phyloP scores from a whole-genome alignment of 2,797 vertebrate genomes.

The Anolis apletophallus region DNA sequence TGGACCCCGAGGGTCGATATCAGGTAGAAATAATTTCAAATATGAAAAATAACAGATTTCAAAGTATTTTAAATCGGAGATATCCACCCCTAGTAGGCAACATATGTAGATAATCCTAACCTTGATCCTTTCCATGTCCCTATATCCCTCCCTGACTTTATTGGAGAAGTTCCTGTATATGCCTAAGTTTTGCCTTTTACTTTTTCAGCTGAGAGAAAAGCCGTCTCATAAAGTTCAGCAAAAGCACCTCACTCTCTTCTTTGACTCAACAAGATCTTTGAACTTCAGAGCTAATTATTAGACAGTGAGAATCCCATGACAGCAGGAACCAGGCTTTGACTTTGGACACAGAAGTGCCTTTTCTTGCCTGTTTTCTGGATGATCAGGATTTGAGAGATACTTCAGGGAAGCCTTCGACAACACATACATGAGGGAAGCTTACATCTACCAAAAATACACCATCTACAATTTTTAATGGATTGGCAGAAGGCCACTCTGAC shows the following conservation, averaged over 20 bases:
- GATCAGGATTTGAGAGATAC: slow-evolving; percentile 3
- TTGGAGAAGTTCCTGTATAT: too few relatives aligned
- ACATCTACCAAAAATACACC: not conserved
- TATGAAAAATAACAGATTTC: too few relatives aligned
- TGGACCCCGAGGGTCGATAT: too few relatives aligned
- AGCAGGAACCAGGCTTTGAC: not conserved
- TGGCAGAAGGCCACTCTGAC: not conserved
- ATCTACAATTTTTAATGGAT: not conserved
- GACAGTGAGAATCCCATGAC: not conserved
- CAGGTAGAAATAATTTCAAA: too few relatives aligned
- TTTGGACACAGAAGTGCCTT: accelerated
- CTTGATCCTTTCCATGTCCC: too few relatives aligned
- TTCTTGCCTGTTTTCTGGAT: not conserved
- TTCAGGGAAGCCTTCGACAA: not conserved
- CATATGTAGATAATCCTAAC: too few relatives aligned
- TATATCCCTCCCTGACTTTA: too few relatives aligned
- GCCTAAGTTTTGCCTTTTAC: slow-evolving; percentile 2
- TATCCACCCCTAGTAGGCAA: too few relatives aligned
- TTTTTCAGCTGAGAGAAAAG: not conserved
- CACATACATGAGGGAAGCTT: not conserved
- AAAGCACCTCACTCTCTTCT: not conserved
- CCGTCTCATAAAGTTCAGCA: not conserved
- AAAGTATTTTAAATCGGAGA: too few relatives aligned
- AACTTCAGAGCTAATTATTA: slow-evolving; percentile 16
- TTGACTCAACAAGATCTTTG: not conserved